Conservation (phyloP, 2,113 vertebrate genomes). For the Cygnus atratus region DNA sequence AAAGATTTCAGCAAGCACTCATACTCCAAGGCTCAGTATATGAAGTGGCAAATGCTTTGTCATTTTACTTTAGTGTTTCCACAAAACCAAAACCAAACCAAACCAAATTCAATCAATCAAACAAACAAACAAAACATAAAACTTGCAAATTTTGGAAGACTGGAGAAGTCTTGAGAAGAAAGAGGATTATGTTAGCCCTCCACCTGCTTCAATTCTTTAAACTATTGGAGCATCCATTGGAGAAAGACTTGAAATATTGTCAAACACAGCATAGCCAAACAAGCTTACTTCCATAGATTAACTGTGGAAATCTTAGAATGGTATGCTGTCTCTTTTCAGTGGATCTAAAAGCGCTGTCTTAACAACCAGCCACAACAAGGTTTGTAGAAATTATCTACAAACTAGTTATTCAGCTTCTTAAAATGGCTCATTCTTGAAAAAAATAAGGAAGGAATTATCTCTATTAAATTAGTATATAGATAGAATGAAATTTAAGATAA, state of each 20-base stretch:
- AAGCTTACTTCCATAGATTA: neutral
- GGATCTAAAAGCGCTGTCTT: neutral
- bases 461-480: neutral
- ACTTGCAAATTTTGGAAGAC: neutral
- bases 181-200: neutral
- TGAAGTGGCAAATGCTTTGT: neutral
- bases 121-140: too few species aligned
- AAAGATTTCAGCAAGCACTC: neutral
- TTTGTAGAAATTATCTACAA: neutral
- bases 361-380: neutral
- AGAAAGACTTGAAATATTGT: neutral
- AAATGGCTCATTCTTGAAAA: neutral
- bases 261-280: neutral
- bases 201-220: neutral
- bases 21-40: neutral
- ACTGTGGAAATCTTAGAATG: neutral
- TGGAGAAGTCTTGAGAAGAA: neutral
- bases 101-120: too few species aligned
- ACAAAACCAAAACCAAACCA: neutral
- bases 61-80: neutral
- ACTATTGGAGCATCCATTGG: neutral
- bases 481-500: neutral
- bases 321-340: neutral
- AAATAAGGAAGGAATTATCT: neutral
- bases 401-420: neutral